Evolutionary conservation across 2,797 vertebrate genomes (phyloP), one percentile per base, ranked within the genome.

Genomic region (Ficedula albicollis): DNA sequence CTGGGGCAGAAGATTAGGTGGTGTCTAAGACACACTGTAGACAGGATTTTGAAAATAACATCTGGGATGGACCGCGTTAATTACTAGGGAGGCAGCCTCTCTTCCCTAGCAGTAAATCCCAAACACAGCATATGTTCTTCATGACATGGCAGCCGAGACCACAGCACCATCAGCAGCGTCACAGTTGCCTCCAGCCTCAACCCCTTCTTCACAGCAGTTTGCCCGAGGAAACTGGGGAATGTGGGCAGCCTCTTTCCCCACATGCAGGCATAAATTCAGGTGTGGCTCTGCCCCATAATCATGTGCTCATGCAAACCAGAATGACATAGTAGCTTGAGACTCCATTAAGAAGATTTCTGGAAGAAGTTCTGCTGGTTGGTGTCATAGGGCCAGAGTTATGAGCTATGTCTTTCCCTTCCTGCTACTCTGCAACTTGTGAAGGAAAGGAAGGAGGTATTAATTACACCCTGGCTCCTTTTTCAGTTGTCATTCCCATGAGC

Each of bases 171-270:
- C 85, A 85, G 48, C 41, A 56, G 46, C 0, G 0, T 75, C 83
- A 69, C 19, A 26, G 36, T 8, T 76, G 15, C 39, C 48, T 90
- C 39, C 55, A 79, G 43, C 46, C 30, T 78, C 1, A 0, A 38
- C 14, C 6, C 26, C 22, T 74, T 59, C 3, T 3, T 46, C 69
- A 52, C 18, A 68, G 44, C 0, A 4, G 29, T 75, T 84, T 75
- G 62, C 44, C 41, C 0, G 0, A 59, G 39, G 51, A 36, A 85
- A 54, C 0, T 39, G 66, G 46, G 44, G 41, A 73, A 48, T 0
- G 3, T 58, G 51, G 25, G 55, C 1, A 1, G 77, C 16, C 2
- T 2, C 70, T 58, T 76, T 62, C 4, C 14, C 12, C 38, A 55
- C 1, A 8, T 1, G 4, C 20, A 84, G 36, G 55, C 39, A 69